Evolutionary conservation across 1,140 invertebrate genomes (phyloP).

Genomic region (Venturia canescens): DNA sequence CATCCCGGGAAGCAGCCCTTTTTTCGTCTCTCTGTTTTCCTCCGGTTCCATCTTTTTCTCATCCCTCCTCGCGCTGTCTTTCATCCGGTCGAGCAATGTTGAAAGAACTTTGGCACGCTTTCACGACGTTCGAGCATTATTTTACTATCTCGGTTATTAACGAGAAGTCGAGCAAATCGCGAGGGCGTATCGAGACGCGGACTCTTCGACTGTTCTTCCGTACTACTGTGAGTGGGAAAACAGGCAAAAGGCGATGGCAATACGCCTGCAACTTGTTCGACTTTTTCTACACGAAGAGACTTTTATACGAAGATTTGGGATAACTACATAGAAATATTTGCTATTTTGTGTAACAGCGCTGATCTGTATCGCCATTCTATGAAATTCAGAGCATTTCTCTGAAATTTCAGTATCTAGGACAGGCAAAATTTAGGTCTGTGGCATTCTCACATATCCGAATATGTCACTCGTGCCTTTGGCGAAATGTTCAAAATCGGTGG

Average conservation of each 20-base stretch:
- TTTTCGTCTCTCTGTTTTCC: background rate
- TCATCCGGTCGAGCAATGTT: background rate
- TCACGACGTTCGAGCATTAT: constrained; percentile 29
- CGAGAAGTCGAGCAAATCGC: constrained; percentile 40
- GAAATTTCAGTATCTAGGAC: too few species aligned
- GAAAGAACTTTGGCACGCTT: constrained; percentile 43
- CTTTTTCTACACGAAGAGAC: too few species aligned
- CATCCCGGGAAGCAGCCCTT: background rate
- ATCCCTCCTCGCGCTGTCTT: constrained; percentile 10
- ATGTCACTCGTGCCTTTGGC: too few species aligned
- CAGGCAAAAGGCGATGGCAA: background rate
- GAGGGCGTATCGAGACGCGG: constrained; percentile 16
- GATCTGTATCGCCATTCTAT: too few species aligned
- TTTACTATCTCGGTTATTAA: constrained; percentile 47
- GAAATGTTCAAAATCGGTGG: too few species aligned
- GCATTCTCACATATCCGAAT: too few species aligned
- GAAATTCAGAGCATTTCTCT: too few species aligned
- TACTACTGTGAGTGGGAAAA: background rate
- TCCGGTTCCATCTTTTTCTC: background rate
- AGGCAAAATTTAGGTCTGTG: too few species aligned
- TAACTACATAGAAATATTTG: too few species aligned
- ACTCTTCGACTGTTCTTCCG: background rate
- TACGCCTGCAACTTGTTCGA: background rate
- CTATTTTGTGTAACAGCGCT: background rate
- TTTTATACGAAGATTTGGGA: too few species aligned